phyloP scores from a whole-genome alignment of 37 sponge, comb jelly and placozoan species.

The Ephydatia muelleri region DNA sequence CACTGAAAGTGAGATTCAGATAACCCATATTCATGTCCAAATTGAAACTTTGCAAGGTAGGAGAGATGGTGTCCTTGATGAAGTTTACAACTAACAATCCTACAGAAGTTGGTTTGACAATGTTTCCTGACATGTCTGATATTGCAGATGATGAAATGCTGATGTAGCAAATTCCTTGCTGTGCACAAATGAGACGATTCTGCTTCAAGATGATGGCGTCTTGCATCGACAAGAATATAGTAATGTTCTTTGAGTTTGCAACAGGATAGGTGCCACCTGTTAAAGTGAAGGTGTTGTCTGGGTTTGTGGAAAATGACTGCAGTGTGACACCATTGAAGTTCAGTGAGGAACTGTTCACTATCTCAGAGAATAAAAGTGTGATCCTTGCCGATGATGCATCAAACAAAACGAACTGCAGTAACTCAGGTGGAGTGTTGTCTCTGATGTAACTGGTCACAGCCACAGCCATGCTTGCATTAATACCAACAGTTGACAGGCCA shows the following conservation, averaged over 20 bases:
- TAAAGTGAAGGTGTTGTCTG: constrained; percentile 42
- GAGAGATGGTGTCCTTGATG: constrained; percentile 60
- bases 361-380: constrained; percentile 76
- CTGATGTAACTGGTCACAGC: constrained; percentile 44
- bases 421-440: constrained; percentile 67
- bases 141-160: constrained; percentile 45
- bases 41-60: constrained; percentile 57
- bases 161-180: constrained; percentile 74
- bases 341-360: constrained; percentile 63
- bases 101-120: constrained; percentile 22
- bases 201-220: constrained; percentile 69
- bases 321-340: constrained; percentile 57
- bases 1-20: constrained; percentile 78
- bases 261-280: constrained; percentile 40
- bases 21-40: constrained; percentile 75
- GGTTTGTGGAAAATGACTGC: constrained; percentile 56
- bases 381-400: constrained; percentile 65
- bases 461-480: constrained; percentile 42
- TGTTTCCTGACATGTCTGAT: constrained; percentile 69
- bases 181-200: constrained; percentile 71
- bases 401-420: constrained; percentile 68
- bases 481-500: constrained; percentile 23
- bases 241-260: constrained; percentile 31
- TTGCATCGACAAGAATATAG: constrained; percentile 41
- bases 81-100: constrained; percentile 54